A percentile compares a stretch with the other conserved stretches of the same genome.
Conservation (phyloP, 64 coral and sea anemone genomes). For the Platygyra sinensis region DNA sequence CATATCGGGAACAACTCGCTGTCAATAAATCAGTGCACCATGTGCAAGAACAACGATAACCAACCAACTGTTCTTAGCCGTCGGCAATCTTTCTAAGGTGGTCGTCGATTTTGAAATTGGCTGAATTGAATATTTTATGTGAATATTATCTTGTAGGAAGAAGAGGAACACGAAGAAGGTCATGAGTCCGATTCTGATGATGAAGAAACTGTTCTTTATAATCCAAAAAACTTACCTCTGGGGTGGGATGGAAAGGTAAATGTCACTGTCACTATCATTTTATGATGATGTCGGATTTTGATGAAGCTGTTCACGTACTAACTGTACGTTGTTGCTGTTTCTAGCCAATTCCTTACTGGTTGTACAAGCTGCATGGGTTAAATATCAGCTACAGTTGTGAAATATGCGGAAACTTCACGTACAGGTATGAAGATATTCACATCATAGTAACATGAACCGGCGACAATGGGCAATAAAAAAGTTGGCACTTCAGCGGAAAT, state of each 20-base stretch:
- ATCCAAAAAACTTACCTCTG: constrained; percentile 96
- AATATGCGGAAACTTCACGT: constrained; percentile 96
- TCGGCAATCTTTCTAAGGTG: too few species aligned
- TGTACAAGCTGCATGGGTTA: constrained; percentile 95
- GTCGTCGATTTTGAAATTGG: too few species aligned
- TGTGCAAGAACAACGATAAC: too few species aligned
- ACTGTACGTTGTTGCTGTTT: background rate
- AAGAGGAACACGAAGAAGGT: constrained; percentile 92
- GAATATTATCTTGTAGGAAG: constrained; percentile 57
- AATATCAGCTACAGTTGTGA: constrained; percentile 98
- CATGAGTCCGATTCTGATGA: constrained; percentile 98
- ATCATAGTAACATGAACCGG: too few species aligned
- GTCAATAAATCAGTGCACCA: too few species aligned
- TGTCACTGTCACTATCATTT: background rate
- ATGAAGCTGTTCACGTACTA: background rate
- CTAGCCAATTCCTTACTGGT: constrained; percentile 97
- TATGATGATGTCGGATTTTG: background rate
- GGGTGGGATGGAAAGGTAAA: constrained; percentile 99
- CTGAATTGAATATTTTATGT: too few species aligned
- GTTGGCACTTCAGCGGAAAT: background rate
- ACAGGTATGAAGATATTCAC: constrained; percentile 66
- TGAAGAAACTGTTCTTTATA: constrained; percentile 99
- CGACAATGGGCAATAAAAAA: too few species aligned
- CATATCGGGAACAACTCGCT: too few species aligned
- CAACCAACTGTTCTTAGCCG: too few species aligned